Base-by-base conservation (phyloP, 2,888 invertebrate genomes). In the Disparrhopalites patrizii region DNA sequence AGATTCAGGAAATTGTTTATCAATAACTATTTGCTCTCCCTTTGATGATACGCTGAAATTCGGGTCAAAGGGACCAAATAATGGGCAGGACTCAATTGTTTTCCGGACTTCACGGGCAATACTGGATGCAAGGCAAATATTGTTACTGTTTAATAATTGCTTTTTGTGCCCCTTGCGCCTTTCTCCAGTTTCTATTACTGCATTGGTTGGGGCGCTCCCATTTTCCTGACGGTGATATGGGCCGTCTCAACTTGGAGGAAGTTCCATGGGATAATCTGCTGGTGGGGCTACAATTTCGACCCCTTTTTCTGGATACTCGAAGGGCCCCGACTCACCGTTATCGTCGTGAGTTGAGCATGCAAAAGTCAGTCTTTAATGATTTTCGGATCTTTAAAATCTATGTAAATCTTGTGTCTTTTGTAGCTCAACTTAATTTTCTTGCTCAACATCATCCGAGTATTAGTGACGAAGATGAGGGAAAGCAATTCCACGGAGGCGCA, bases 251-350 rank as follows among this genome's bases (percentile, higher is more conserved):
- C 75, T 1, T 72, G 68, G 25, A 57, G 61, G 8, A 65, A 68
- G 56, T 70, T 68, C 36, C 62, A 65, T 40, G 67, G 68, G 28
- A 65, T 68, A 18, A 67, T 73, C 8, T 78, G 78, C 67, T 81
- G 80, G 80, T 78, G 77, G 73, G 78, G 78, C 0, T 81, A 81
- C 72, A 79, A 79, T 65, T 77, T 79, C 68, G 74, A 77, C 13
- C 75, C 77, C 1, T 78, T 77, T 13, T 81, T 79, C 65, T 83
- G 83, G 83, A 82, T 83, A 50, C 77, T 83, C 33, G 82, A 83
- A 73, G 82, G 81, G 3, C 83, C 83, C 1, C 71, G 83, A 62
- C 78, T 81, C 68, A 77, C 78, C 4, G 79, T 82, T 52, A 79
- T 83, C 58, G 76, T 78, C 65, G 80, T 81, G 73, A 77, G 78